phyloP scores from a whole-genome alignment of 2,113 vertebrate genomes.

The Corvus cornix region DNA sequence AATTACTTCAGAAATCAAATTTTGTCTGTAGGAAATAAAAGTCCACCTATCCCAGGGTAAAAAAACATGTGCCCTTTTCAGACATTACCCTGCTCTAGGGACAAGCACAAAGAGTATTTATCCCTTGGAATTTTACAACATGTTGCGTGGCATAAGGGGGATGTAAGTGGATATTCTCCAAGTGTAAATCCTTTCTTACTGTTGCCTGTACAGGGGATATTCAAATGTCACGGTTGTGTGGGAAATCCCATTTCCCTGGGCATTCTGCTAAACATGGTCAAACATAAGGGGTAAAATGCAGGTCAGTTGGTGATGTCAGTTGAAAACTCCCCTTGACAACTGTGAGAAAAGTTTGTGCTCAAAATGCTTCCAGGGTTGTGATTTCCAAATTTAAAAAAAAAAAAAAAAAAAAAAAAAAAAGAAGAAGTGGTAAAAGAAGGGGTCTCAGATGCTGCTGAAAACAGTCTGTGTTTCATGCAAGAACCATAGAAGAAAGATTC shows the following conservation, averaged over 20 bases:
- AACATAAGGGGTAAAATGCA: background rate
- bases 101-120: background rate
- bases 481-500: background rate
- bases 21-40: background rate
- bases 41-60: background rate
- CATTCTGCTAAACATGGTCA: background rate
- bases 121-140: background rate
- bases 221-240: background rate
- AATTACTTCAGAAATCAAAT: background rate
- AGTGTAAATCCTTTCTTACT: background rate
- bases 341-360: background rate
- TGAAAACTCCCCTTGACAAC: background rate
- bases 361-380: background rate
- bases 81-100: background rate
- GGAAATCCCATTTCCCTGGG: background rate
- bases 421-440: background rate
- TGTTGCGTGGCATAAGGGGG: background rate
- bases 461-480: background rate
- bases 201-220: background rate
- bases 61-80: background rate
- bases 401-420: background rate
- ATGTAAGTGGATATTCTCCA: background rate
- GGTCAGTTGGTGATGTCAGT: background rate
- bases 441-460: background rate
- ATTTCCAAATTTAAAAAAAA: background rate